phyloP scores from a whole-genome alignment of 2,113 vertebrate genomes.

The Microtus ochrogaster region DNA sequence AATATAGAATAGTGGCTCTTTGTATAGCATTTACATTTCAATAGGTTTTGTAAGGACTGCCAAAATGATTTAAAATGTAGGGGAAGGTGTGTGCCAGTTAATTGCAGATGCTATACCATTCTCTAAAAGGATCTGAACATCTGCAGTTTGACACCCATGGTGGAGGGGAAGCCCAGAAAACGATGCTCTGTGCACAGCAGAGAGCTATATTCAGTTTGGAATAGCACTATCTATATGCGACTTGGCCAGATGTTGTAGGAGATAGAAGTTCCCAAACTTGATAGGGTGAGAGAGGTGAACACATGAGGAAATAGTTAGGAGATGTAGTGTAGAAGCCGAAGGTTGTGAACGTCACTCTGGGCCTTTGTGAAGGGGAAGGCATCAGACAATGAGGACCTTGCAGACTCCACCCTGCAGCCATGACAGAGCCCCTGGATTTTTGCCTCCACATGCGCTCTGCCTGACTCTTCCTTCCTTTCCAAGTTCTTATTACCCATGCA shows the following conservation, averaged over 20 bases:
- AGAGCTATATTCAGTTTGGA: neutral
- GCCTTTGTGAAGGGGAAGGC: neutral
- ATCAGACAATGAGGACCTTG: neutral
- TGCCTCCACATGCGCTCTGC: no score
- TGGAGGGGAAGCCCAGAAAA: neutral
- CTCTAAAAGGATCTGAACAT: neutral
- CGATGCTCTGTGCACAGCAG: neutral
- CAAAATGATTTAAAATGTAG: neutral
- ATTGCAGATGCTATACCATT: neutral
- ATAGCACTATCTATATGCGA: neutral
- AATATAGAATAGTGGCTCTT: neutral
- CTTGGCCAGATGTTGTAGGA: neutral
- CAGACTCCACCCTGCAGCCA: neutral
- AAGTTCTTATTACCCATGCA: no score
- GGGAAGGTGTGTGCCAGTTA: neutral
- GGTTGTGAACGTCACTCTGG: neutral
- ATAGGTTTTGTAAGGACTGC: neutral
- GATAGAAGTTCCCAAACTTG: neutral
- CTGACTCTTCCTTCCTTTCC: no score
- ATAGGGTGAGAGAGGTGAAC: neutral
- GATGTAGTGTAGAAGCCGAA: neutral
- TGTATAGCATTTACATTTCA: neutral
- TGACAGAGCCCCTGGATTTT: no score
- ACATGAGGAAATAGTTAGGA: conserved; percentile 27
- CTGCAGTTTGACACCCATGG: neutral